These are phyloP conservation scores for Yponomeuta sedellus DNA, from an alignment of 2,888 invertebrate genomes.

Conservation along the genomic window DNA sequence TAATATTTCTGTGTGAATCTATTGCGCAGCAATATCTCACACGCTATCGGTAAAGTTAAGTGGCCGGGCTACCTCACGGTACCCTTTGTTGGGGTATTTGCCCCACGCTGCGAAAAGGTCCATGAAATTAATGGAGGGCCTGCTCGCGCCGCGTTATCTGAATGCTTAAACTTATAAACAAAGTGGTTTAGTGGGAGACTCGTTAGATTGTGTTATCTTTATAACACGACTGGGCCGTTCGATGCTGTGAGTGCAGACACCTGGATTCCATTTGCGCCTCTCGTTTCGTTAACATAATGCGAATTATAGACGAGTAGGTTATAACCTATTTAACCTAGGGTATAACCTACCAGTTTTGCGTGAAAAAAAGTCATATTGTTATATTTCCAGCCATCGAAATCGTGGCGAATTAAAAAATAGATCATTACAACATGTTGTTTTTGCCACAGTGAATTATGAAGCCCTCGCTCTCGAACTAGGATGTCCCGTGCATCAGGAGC, in stretches of 20 bases:
- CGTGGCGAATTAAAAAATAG: too few relatives aligned
- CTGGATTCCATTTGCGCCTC: too few relatives aligned
- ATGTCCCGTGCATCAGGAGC: too few relatives aligned
- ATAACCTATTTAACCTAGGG: too few relatives aligned
- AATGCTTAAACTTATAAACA: neutral
- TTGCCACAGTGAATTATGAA: too few relatives aligned
- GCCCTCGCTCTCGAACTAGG: too few relatives aligned
- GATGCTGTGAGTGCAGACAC: neutral
- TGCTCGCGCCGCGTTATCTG: neutral
- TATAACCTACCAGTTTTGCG: too few relatives aligned
- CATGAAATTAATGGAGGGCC: slow-evolving; percentile 1
- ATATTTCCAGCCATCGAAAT: too few relatives aligned
- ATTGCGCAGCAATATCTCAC: slow-evolving; percentile 7
- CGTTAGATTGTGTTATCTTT: neutral
- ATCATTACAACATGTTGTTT: too few relatives aligned
- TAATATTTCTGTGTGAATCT: neutral
- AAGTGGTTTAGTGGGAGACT: neutral
- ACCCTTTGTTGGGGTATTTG: neutral
- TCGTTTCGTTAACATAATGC: too few relatives aligned
- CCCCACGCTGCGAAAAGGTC: slow-evolving; percentile 12
- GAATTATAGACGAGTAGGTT: too few relatives aligned
- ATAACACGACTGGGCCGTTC: neutral
- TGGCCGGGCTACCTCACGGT: slow-evolving; percentile 29
- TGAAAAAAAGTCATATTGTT: too few relatives aligned
- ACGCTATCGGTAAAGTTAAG: slow-evolving; percentile 33